Evolutionary conservation across 2,797 vertebrate genomes (phyloP).

Genomic region (Rhinichthys osculus): DNA sequence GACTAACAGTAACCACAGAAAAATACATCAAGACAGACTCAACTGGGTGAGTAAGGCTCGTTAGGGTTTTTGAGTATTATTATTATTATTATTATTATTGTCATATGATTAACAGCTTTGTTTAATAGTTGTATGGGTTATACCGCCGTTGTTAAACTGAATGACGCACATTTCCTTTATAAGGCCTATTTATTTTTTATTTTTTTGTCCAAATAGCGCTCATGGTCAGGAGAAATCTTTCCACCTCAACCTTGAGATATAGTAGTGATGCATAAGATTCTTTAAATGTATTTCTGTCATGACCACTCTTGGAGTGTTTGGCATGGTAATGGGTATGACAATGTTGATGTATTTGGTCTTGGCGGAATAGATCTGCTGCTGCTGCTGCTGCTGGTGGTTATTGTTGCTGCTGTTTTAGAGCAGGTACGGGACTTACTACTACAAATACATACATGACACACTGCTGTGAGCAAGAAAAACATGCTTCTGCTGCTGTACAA

Average conservation of each 20-base stretch:
- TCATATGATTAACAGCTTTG: neutral
- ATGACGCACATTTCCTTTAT: neutral
- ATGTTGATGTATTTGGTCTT: neutral
- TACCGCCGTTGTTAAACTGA: neutral
- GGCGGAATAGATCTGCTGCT: neutral
- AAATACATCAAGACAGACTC: neutral
- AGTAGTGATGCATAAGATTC: neutral
- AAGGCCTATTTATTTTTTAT: neutral
- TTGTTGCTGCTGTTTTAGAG: neutral
- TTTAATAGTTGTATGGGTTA: neutral
- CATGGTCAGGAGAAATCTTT: neutral
- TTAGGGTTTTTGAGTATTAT: conserved; percentile 45
- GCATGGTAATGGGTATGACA: too few relatives aligned
- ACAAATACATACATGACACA: neutral
- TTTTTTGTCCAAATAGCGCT: neutral
- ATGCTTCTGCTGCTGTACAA: neutral
- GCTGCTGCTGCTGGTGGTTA: neutral
- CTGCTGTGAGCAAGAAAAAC: neutral
- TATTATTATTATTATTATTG: conserved; percentile 57
- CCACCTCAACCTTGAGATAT: neutral
- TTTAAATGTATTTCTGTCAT: neutral
- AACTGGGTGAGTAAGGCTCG: neutral
- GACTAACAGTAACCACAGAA: conserved; percentile 1
- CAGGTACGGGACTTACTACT: neutral
- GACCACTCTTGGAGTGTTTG: neutral